Evolutionary conservation across 2,113 vertebrate species (phyloP), one percentile per base, ranked within the genome.

Genomic region (Aix galericulata): DNA sequence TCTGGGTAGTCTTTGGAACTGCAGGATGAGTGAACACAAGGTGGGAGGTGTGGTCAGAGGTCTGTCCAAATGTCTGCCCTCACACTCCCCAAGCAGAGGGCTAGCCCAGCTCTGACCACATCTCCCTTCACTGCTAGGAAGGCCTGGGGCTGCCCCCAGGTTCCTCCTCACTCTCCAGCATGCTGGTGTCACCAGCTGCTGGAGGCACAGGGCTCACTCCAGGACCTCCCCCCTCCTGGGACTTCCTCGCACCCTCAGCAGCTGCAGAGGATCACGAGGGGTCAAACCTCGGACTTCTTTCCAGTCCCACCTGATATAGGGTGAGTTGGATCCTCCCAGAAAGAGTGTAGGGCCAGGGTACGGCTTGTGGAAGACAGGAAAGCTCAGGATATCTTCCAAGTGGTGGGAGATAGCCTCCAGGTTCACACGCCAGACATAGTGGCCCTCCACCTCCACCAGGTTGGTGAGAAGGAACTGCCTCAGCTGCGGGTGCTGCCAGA

Each of bases 401-500:
- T 99, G 98, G 22, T 92, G 98, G 7, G 98, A 97, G 94, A 99
- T 97, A 29, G 98, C 98, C 9, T 99, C 98, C 96, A 99, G 80
- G 96, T 99, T 99, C 74, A 99, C 96, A 53, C 98, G 98, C 99
- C 99, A 99, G 60, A 86, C 2, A 0, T 98, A 98, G 32, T 72
- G 97, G 20, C 98, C 98, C 2, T 99, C 97, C 22, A 96, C 80
- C 94, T 99, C 98, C 87, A 99, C 98, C 94, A 99, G 97, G 96
- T 99, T 99, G 52, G 99, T 99, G 79, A 99, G 98, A 48, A 99
- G 97, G 95, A 99, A 99, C 96, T 99, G 98, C 53, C 99, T 98
- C 38, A 99, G 97, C 2, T 98, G 98, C 2, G 95, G 97, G 56
- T 98, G 97, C 99, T 99, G 94, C 27, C 69, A 53, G 1, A 10